Conservation (phyloP, 2,797 vertebrate species). For the Chromobotia macracanthus region DNA sequence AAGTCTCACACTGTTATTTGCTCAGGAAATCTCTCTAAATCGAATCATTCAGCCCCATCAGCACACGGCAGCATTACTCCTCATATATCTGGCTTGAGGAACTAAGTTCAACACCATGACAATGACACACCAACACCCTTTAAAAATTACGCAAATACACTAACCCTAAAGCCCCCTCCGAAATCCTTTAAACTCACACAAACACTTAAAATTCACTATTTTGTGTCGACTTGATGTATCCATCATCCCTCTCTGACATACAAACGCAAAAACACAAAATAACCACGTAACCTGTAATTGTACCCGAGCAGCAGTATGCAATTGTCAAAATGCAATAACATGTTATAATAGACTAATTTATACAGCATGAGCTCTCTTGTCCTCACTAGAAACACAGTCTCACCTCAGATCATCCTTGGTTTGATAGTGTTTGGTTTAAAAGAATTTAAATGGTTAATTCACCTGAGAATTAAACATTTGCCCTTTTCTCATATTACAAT, state of each 20-base stretch:
- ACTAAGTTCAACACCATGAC: constrained; percentile 40
- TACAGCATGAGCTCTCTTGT: constrained; percentile 16
- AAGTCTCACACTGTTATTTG: not conserved
- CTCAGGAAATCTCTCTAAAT: constrained; percentile 15
- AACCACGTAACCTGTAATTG: constrained; percentile 26
- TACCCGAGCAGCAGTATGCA: not conserved
- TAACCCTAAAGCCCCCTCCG: constrained; percentile 7
- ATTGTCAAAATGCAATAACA: not conserved
- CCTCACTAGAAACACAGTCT: constrained; percentile 1
- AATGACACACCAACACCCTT: constrained; percentile 19
- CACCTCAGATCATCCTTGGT: not conserved
- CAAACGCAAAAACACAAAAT: constrained; percentile 1
- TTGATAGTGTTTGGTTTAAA: not conserved
- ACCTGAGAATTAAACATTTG: not conserved
- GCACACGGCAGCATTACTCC: constrained; percentile 38
- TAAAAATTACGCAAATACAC: constrained; percentile 24
- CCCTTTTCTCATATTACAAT: too few relatives aligned
- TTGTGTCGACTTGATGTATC: not conserved
- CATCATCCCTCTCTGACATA: constrained; percentile 16
- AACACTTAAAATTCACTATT: constrained; percentile 4
- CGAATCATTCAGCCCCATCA: constrained; percentile 31
- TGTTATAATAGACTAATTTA: constrained; percentile 10
- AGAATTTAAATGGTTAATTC: not conserved
- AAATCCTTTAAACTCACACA: constrained; percentile 21
- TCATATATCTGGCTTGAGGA: constrained; percentile 60